Base-by-base conservation (phyloP, 2,797 vertebrate genomes). In the Schizothorax lantsangensis region DNA sequence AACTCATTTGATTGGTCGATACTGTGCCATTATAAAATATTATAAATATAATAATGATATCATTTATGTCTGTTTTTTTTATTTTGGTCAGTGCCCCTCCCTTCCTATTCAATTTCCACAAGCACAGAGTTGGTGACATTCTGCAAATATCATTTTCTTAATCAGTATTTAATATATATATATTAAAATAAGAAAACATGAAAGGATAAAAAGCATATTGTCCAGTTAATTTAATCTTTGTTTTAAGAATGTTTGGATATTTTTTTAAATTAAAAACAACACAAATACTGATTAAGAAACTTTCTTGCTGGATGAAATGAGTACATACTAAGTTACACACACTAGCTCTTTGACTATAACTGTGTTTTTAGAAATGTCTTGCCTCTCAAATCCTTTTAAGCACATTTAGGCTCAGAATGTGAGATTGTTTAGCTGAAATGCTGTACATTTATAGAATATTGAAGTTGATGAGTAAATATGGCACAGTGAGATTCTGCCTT, bases 401-500 rank as follows among this genome's bases (percentile, higher is more conserved):
- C 79, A 68, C 77, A 40, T 49, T 36, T 75, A 72, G 82, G 54
- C 40, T 81, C 82, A 66, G 59, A 62, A 47, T 77, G 81, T 85
- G 33, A 66, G 68, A 78, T 84, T 62, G 21, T 81, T 17, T 45
- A 77, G 19, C 47, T 85, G 83, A 80, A 81, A 71, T 40, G 81
- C 64, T 85, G 71, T 81, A 72, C 38, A 47, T 83, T 78, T 66
- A 64, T 79, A 71, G 64, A 54, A 57, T 23, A 72, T 7, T 52
- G 78, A 88, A 36, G 54, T 33, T 74, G 17, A 88, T 9, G 33
- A 43, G 85, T 87, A 79, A 86, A 86, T 79, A 88, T 80, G 82
- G 83, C 87, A 86, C 79, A 72, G 66, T 88, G 78, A 84, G 79
- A 87, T 71, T 57, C 10, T 90, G 88, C 88, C 87, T 90, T 90